Evolutionary conservation across 2,113 vertebrate genomes (phyloP).

Genomic region (Oryzias curvinotus): DNA sequence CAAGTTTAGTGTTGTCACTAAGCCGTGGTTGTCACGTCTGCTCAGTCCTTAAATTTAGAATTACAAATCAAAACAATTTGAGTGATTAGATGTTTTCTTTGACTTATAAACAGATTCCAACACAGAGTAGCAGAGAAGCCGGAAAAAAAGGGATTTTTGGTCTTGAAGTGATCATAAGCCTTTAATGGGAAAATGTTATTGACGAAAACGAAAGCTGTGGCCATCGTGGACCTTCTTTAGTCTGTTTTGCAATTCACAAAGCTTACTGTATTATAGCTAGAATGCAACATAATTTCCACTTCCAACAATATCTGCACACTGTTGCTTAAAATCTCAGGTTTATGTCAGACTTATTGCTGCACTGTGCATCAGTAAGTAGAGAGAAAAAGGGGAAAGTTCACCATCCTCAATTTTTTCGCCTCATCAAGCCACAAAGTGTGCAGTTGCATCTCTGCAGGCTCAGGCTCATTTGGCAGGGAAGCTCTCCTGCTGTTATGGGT

Average conservation of each 20-base stretch:
- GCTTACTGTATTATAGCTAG: too few relatives aligned
- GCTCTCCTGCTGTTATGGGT: conserved; percentile 24
- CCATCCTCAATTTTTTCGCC: conserved; percentile 6
- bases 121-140: neutral
- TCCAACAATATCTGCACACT: too few relatives aligned
- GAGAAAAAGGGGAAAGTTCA: conserved; percentile 1
- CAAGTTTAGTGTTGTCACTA: neutral
- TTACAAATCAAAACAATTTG: neutral
- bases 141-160: neutral
- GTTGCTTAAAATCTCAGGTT: neutral
- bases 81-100: neutral
- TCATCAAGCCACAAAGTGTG: conserved; percentile 1
- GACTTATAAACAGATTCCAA: neutral
- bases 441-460: conserved; percentile 15
- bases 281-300: too few relatives aligned
- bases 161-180: neutral
- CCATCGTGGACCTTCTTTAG: neutral
- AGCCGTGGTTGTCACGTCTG: neutral
- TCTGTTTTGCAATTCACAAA: neutral
- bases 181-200: neutral
- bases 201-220: neutral
- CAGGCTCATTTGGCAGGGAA: conserved; percentile 21
- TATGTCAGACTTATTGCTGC: neutral
- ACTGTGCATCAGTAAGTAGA: conserved; percentile 3
- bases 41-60: neutral